Base-by-base conservation (phyloP, 2,888 invertebrate species). In the Apamea sordens region DNA sequence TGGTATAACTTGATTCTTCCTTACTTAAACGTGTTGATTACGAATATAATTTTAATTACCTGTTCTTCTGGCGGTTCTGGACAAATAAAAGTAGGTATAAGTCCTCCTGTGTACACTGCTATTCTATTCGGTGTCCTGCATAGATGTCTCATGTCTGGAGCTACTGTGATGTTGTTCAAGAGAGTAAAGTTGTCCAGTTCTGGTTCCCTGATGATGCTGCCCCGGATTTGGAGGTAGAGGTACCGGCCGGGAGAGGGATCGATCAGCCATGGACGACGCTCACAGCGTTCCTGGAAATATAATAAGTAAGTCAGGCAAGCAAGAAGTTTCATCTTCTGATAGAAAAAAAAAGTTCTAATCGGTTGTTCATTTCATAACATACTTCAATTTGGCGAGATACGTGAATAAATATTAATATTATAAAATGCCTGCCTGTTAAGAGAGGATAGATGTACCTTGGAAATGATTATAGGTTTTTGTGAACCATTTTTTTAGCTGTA, bases 51-150 rank as follows among this genome's bases (percentile, higher is more conserved):
- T 41, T 18, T 24, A 32, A 41, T 76, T 85, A 93, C 93, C 88
- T 89, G 89, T 79, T 96, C 94, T 77, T 95, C 94, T 1, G 95
- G 95, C 10, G 97, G 97, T 83, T 95, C 94, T 0, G 97, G 97
- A 85, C 98, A 98, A 65, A 98, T 97, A 70, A 97, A 97, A 59
- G 97, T 97, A 32, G 97, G 97, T 0, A 97, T 93, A n/a, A 97
- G 89, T 47, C 98, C 97, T 0, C 98, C 98, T 68, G 98, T 98
- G 92, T 98, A 98, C 8, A 99, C 97, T 6, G 98, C 97, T 81
- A 98, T 98, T 74, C 99, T 97, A 90, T 99, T 98, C 74, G 97
- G 97, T 15, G 98, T 99, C 78, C 97, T 97, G 92, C 99, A 99
- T 76, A 96, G 96, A 93, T 96, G 97, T 80, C 96, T 95, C 80